Conservation (phyloP, 2,888 invertebrate species). For the Drosophila merina region DNA sequence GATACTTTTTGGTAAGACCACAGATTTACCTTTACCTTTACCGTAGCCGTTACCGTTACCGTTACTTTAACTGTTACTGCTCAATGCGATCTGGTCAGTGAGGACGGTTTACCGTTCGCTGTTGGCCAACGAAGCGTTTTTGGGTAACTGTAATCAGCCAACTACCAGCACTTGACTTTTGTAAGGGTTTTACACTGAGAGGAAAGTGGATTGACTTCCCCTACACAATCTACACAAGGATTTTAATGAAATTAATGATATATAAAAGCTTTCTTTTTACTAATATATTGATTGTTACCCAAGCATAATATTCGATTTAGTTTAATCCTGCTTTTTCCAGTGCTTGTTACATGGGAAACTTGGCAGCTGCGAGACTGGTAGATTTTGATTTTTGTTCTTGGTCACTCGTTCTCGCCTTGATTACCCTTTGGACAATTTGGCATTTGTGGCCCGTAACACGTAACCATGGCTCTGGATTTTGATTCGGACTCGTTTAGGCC, state of each 20-base stretch:
- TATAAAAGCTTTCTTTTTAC: not conserved
- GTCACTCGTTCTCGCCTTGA: conserved; percentile 49
- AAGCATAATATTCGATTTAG: not conserved
- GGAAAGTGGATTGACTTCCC: not conserved
- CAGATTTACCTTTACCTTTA: conserved; percentile 33
- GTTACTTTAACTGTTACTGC: conserved; percentile 5
- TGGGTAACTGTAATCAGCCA: conserved; percentile 54
- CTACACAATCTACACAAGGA: not conserved
- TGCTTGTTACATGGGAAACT: conserved; percentile 57
- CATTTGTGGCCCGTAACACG: conserved; percentile 47
- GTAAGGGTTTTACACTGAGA: conserved; percentile 17
- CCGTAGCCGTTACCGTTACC: conserved; percentile 6
- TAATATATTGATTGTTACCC: not conserved
- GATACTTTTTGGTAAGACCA: conserved; percentile 7
- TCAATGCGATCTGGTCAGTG: conserved; percentile 17
- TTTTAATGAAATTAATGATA: not conserved
- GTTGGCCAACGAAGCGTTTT: conserved; percentile 57
- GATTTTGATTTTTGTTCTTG: conserved; percentile 25
- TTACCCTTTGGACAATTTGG: conserved; percentile 57
- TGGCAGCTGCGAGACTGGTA: conserved; percentile 59
- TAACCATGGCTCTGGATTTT: conserved; percentile 37
- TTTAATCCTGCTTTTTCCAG: not conserved
- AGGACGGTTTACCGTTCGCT: conserved; percentile 18
- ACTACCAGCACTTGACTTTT: conserved; percentile 67
- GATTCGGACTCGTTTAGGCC: conserved; percentile 5